Base-by-base conservation (phyloP, 2,797 vertebrate genomes). In the Amazona ochrocephala region DNA sequence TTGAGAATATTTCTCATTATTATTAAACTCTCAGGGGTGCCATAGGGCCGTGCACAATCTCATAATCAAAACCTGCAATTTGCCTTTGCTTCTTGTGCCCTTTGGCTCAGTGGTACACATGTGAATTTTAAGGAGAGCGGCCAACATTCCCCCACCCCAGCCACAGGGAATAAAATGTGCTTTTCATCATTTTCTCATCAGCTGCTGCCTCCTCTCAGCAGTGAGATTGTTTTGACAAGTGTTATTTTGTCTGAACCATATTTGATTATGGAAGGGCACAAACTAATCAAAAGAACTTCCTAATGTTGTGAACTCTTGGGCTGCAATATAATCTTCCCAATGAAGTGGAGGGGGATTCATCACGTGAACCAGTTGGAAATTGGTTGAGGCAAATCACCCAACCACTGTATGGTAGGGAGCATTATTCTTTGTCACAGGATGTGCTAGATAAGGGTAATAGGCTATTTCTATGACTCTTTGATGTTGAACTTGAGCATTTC, bases 1-100 rank as follows among this genome's bases (percentile, higher is more conserved):
- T 84, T 92, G 92, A 94, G 87, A 78, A 23, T 81, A 81, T 91
- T 94, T 94, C 51, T 74, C 77, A 76, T 96, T 94, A 91, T 91
- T 90, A 87, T 86, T 90, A 89, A 88, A 89, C 32, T 88, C 92
- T 95, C 94, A 39, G 54, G 85, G 67, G 80, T 67, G 30, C 89
- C 76, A 10, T 50, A 64, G 60, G 89, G 64, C 9, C 4, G 1
- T 76, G 48, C 51, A 67, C 47, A 16, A 54, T 78, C 17, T 88
- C 93, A 64, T 42, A 78, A 53, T 76, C 61, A 26, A 91, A 88
- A 70, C 71, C 87, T 72, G 67, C 39, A 73, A 79, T 91, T 90
- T 90, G 72, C 14, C 53, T 87, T 34, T 92, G 72, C 78, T 86
- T 58, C 67, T 29, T 32, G 17, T 90, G 50, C 76, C 76, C 56